phyloP scores from a whole-genome alignment of 2,888 invertebrate genomes.

The Sinohyriopsis cumingii region DNA sequence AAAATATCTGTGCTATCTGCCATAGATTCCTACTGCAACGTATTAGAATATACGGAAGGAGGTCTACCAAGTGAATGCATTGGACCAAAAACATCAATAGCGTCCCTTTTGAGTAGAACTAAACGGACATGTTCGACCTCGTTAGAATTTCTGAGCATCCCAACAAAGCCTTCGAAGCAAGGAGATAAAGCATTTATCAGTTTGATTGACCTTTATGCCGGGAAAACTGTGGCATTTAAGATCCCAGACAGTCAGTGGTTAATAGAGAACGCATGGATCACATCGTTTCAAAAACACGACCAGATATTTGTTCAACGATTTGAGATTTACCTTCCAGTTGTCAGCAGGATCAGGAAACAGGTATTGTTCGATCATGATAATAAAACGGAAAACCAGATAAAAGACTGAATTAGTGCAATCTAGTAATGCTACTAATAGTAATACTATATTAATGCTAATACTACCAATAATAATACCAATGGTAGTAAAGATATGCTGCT shows the following conservation, averaged over 20 bases:
- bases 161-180: background rate
- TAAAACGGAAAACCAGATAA: too few relatives aligned
- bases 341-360: background rate
- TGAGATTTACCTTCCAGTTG: slow-evolving; percentile 4
- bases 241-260: slow-evolving; percentile 4
- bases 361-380: background rate
- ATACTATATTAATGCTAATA: too few relatives aligned
- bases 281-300: background rate
- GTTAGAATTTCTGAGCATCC: background rate
- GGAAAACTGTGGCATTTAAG: slow-evolving; percentile 1
- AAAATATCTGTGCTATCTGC: background rate
- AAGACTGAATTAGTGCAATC: fast-evolving
- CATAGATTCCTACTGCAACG: slow-evolving; percentile 2
- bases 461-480: too few relatives aligned
- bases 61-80: background rate
- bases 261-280: background rate
- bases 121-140: background rate
- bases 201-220: slow-evolving; percentile 3
- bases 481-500: too few relatives aligned
- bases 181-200: slow-evolving; percentile 4
- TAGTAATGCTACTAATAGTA: too few relatives aligned
- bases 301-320: slow-evolving; percentile 3
- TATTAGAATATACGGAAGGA: slow-evolving; percentile 4
- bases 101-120: background rate
- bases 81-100: background rate